These are phyloP conservation scores for Rhincodon typus DNA, from an alignment of 2,797 vertebrate species.

Conservation along the genomic window DNA sequence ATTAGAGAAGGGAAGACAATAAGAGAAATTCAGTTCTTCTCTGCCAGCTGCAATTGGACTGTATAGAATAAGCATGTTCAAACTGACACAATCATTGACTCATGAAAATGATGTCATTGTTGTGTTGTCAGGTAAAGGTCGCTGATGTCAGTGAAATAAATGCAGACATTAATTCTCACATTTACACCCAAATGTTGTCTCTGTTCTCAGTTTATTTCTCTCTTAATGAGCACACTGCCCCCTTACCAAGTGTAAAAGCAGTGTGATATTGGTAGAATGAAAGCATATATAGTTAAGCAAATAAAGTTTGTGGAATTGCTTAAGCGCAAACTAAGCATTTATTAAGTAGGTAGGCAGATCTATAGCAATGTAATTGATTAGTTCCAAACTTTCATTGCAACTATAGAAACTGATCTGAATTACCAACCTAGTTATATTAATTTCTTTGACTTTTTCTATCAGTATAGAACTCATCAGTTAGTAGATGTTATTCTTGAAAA, in stretches of 20 bases:
- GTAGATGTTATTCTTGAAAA: not conserved
- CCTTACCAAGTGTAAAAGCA: not conserved
- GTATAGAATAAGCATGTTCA: not conserved
- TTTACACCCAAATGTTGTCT: not conserved
- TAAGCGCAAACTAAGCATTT: not conserved
- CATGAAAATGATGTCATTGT: not conserved
- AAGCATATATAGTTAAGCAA: not conserved
- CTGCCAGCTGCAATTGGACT: not conserved
- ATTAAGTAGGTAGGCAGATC: not conserved
- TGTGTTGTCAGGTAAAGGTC: not conserved
- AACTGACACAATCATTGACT: not conserved
- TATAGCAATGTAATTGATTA: conserved; percentile 18
- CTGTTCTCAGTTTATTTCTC: not conserved
- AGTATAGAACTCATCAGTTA: not conserved
- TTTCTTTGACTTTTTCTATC: conserved; percentile 1
- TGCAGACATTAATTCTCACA: not conserved
- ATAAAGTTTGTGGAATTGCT: not conserved
- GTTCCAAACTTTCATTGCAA: not conserved
- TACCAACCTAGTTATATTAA: not conserved
- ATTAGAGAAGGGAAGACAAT: not conserved
- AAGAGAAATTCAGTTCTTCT: not conserved
- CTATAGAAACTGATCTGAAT: not conserved
- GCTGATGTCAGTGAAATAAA: not conserved
- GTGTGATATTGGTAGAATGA: not conserved
- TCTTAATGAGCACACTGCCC: no score